Evolutionary conservation across 2,888 invertebrate species (phyloP).

Genomic region (Seira sanloemensis): DNA sequence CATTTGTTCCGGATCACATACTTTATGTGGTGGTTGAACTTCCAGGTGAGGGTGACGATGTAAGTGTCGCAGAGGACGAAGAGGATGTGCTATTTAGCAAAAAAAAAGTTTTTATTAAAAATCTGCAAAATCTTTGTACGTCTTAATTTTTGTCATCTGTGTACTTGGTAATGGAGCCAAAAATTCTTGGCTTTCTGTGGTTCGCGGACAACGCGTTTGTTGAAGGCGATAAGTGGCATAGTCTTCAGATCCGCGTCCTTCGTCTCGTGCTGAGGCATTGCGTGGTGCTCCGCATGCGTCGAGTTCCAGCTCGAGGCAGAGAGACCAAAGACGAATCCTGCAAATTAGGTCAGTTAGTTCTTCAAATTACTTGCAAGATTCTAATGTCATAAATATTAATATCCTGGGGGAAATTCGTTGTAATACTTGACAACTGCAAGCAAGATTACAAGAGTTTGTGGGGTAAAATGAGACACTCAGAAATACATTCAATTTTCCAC

Average conservation of each 20-base stretch:
- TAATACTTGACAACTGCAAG: no score
- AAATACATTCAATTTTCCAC: no score
- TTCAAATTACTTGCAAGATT: no score
- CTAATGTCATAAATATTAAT: no score
- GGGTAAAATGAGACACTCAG: not conserved
- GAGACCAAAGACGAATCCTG: no score
- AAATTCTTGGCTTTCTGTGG: conserved; percentile 67
- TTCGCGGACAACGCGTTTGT: conserved; percentile 68
- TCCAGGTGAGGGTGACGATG: conserved; percentile 71
- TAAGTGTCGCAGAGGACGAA: conserved; percentile 71
- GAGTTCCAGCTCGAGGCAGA: conserved; percentile 56
- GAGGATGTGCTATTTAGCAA: conserved; percentile 38
- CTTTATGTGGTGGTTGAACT: conserved; percentile 69
- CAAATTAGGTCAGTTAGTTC: no score
- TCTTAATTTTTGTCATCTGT: no score
- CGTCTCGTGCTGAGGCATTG: conserved; percentile 72
- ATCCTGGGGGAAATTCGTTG: no score
- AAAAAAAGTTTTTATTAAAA: not conserved
- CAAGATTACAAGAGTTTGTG: no score
- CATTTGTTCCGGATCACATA: conserved; percentile 65
- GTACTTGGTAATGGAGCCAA: conserved; percentile 70
- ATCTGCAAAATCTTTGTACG: no score
- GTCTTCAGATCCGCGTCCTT: conserved; percentile 72
- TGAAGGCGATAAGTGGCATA: conserved; percentile 71
- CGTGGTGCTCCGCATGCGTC: conserved; percentile 68